Conservation (phyloP, 2,888 invertebrate genomes). For the Polydesmus complanatus region DNA sequence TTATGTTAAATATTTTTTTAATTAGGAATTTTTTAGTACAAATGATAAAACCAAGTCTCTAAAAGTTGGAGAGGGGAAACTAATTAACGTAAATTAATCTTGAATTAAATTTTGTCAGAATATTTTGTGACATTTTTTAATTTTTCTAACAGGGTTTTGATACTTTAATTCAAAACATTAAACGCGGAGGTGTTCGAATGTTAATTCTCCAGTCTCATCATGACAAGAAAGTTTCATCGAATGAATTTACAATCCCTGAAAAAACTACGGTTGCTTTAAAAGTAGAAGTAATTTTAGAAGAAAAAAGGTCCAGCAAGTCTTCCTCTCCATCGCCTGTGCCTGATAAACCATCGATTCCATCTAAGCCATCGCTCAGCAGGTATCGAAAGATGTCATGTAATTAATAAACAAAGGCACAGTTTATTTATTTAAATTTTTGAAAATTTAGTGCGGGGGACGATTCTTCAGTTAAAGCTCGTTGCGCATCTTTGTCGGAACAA, state of each 20-base stretch:
- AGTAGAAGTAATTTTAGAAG: background rate
- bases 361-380: background rate
- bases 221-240: background rate
- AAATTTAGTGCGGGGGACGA: conserved; percentile 12
- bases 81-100: conserved; percentile 4
- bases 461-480: conserved; percentile 12
- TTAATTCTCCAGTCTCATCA: conserved; percentile 6
- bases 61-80: conserved; percentile 7
- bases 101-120: background rate
- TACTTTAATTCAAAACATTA: background rate
- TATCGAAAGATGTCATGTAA: too few species aligned
- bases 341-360: background rate
- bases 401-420: too few species aligned
- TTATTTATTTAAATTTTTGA: background rate
- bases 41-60: background rate
- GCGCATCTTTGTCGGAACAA: conserved; percentile 18
- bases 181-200: conserved; percentile 8
- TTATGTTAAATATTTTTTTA: background rate
- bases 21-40: background rate
- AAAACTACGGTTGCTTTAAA: conserved; percentile 9
- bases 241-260: conserved; percentile 5
- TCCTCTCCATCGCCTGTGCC: background rate
- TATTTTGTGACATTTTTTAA: background rate
- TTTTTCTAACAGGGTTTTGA: conserved; percentile 5
- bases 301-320: background rate